Percentiles rank a stretch among this genome's conserved stretches.
Evolutionary conservation across 2,888 invertebrate genomes (phyloP).

Genomic region (Aporophyla nigra): DNA sequence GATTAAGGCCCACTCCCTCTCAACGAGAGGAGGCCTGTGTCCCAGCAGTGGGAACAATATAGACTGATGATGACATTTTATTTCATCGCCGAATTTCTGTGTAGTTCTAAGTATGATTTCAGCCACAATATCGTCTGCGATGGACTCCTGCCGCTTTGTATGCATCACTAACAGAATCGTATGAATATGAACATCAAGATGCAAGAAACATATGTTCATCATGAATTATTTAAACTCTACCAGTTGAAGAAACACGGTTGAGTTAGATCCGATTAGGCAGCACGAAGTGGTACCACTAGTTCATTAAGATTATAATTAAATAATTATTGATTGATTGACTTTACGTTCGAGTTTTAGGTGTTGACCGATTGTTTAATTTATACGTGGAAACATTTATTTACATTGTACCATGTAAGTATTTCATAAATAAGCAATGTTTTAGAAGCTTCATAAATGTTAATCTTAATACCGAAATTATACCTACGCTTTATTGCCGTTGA

Average conservation of each 20-base stretch:
- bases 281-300: neutral
- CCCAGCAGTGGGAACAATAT: no score
- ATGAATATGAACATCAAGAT: constrained; percentile 96
- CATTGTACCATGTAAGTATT: constrained; percentile 1
- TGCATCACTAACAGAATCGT: constrained; percentile 95
- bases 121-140: constrained; percentile 95
- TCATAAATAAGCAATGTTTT: constrained; percentile 7
- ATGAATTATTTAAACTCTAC: constrained; percentile 96
- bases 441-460: neutral
- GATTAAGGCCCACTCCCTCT: no score
- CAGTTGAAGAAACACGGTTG: constrained; percentile 93
- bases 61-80: no score
- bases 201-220: constrained; percentile 94
- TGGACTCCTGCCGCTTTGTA: constrained; percentile 96
- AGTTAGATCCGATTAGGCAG: constrained; percentile 63
- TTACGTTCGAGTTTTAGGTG: constrained; percentile 1
- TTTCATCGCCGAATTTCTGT: neutral
- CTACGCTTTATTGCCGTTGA: constrained; percentile 6
- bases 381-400: constrained; percentile 12
- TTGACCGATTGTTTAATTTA: constrained; percentile 4
- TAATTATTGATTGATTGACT: constrained; percentile 20
- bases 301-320: neutral
- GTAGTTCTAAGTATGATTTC: constrained; percentile 39
- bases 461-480: neutral
- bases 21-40: no score